phyloP scores from a whole-genome alignment of 2,797 vertebrate genomes.

The Ptychobarbus kaznakovi region DNA sequence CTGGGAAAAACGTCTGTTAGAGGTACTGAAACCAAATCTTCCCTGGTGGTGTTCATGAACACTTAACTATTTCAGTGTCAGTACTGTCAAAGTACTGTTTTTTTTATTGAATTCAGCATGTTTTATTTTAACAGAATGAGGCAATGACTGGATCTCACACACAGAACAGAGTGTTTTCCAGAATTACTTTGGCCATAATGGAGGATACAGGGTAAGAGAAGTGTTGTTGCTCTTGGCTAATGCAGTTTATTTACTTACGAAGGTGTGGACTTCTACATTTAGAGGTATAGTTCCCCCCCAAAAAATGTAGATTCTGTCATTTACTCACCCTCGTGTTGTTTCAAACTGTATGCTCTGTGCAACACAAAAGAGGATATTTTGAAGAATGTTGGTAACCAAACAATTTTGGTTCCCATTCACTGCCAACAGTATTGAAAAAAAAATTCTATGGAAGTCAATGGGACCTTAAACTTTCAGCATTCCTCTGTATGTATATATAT shows the following conservation, averaged over 20 bases:
- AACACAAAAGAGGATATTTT: background rate
- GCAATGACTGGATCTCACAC: constrained; percentile 99
- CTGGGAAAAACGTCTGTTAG: constrained; percentile 95
- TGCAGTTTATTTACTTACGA: background rate
- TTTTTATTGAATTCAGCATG: background rate
- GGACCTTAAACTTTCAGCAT: too few species aligned
- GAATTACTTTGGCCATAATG: constrained; percentile 96
- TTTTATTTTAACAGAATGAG: constrained; percentile 87
- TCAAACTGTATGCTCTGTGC: background rate
- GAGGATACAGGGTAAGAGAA: constrained; percentile 92
- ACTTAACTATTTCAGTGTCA: background rate
- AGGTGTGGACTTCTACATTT: background rate
- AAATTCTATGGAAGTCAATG: background rate
- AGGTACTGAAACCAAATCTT: constrained; percentile 75
- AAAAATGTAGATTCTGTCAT: background rate
- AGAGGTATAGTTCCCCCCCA: background rate
- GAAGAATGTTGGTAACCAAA: background rate
- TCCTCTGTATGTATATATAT: too few species aligned
- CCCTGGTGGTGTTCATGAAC: background rate
- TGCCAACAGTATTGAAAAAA: background rate
- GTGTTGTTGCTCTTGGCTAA: background rate
- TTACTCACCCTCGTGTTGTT: background rate
- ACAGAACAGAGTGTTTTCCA: constrained; percentile 94
- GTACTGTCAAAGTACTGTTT: background rate
- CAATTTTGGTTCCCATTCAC: background rate